Evolutionary conservation across 2,113 vertebrate species (phyloP).

Genomic region (Microtus richardsoni): DNA sequence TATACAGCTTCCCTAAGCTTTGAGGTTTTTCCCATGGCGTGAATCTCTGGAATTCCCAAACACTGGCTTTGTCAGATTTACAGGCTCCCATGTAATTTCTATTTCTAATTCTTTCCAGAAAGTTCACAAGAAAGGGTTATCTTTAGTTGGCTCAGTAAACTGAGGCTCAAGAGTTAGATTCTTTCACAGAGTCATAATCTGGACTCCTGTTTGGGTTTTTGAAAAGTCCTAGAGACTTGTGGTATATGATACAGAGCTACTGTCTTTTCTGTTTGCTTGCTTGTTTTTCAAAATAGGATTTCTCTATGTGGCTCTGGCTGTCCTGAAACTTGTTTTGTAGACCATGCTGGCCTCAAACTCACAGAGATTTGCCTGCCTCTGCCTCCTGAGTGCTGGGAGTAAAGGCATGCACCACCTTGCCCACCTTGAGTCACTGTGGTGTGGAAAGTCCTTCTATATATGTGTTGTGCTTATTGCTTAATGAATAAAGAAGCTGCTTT

Average conservation of each 20-base stretch:
- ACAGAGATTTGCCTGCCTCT: not conserved
- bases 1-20: conserved; percentile 67
- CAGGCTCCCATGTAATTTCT: conserved; percentile 15
- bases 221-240: not conserved
- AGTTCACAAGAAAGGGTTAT: not conserved
- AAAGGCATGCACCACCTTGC: not conserved
- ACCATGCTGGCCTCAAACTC: not conserved
- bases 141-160: not conserved
- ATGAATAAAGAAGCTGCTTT: no score
- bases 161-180: not conserved
- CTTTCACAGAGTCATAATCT: conserved; percentile 23
- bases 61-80: conserved; percentile 48
- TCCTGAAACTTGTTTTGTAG: not conserved
- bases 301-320: not conserved
- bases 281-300: not conserved
- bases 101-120: conserved; percentile 52
- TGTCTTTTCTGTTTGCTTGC: not conserved
- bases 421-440: not conserved
- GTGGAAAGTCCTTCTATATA: no score
- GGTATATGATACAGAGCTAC: not conserved
- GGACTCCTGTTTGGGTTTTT: not conserved
- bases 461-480: no score
- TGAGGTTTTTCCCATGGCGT: conserved; percentile 46
- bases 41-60: conserved; percentile 40
- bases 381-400: not conserved